phyloP scores from a whole-genome alignment of 2,888 invertebrate genomes.

The Toxonevra muliebris region DNA sequence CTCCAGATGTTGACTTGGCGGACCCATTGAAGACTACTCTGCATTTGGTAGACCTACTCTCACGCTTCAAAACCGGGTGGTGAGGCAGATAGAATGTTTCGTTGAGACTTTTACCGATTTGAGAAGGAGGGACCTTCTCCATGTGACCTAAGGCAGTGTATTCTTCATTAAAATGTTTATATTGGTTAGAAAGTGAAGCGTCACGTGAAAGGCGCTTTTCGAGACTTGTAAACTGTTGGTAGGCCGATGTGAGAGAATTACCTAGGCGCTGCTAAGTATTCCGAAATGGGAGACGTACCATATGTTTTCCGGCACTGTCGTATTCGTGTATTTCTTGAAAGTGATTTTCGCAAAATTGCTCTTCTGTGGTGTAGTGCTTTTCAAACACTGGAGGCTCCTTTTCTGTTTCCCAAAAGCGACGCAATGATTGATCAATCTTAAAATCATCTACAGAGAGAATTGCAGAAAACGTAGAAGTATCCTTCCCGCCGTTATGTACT shows the following conservation, averaged over 20 bases:
- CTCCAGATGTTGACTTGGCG: conserved; percentile 33
- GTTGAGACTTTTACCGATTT: neutral
- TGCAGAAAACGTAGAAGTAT: neutral
- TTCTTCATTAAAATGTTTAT: no score
- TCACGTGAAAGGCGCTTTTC: conserved; percentile 10
- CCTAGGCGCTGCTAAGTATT: neutral
- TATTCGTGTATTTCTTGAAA: neutral
- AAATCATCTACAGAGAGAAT: neutral
- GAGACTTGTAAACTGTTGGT: conserved; percentile 4
- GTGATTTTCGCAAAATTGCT: conserved; percentile 13
- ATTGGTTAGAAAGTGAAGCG: no score
- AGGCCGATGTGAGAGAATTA: conserved; percentile 8
- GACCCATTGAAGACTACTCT: conserved; percentile 44
- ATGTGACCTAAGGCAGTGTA: neutral
- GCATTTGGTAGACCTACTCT: conserved; percentile 46
- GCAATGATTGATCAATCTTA: conserved; percentile 4
- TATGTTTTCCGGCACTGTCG: conserved; percentile 1
- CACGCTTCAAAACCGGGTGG: conserved; percentile 39
- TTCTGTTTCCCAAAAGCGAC: conserved; percentile 12
- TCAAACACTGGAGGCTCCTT: conserved; percentile 2
- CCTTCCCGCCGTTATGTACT: conserved; percentile 12
- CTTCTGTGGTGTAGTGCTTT: neutral
- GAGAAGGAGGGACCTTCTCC: neutral
- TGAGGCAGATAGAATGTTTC: conserved; percentile 39
- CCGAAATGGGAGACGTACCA: conserved; percentile 1